phyloP scores from a whole-genome alignment of 64 coral and sea anemone species.

The Acropora yongei region DNA sequence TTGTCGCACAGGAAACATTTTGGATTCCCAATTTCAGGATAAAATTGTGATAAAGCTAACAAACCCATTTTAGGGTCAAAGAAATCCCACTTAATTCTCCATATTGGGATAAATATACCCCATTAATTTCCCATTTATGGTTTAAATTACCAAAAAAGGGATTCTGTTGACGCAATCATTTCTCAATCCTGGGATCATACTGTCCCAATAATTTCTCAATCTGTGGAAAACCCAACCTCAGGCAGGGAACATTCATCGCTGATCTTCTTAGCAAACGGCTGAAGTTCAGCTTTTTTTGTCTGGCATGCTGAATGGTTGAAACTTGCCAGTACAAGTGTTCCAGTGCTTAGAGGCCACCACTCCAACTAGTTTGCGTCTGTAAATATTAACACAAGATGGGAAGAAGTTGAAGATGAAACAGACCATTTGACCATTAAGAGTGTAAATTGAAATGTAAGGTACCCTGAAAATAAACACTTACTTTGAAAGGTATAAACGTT shows the following conservation, averaged over 20 bases:
- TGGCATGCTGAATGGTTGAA: conserved; percentile 34
- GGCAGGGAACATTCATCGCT: conserved; percentile 25
- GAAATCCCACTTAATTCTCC: conserved; percentile 32
- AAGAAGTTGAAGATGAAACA: no score
- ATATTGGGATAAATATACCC: conserved; percentile 25
- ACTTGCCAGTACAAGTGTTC: background rate
- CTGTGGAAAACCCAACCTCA: conserved; percentile 24
- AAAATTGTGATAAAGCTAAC: conserved; percentile 51
- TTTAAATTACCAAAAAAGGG: conserved; percentile 8
- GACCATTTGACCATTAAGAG: no score
- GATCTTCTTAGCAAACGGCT: conserved; percentile 13
- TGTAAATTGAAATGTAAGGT: background rate
- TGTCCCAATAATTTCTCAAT: conserved; percentile 32
- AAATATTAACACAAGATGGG: background rate
- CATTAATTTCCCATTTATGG: conserved; percentile 29
- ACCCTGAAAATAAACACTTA: background rate
- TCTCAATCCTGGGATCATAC: background rate
- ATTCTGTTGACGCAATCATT: conserved; percentile 14
- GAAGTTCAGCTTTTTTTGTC: conserved; percentile 23
- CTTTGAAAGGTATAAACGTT: conserved; percentile 30
- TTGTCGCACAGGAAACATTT: conserved; percentile 16
- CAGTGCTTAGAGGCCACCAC: background rate
- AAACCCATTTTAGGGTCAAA: conserved; percentile 46
- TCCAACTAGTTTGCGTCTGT: conserved; percentile 23
- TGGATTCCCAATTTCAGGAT: conserved; percentile 20